Percentiles rank a stretch among this genome's conserved stretches.
Conservation (phyloP, 2,888 invertebrate genomes). For the Hofmannophila pseudospretella region DNA sequence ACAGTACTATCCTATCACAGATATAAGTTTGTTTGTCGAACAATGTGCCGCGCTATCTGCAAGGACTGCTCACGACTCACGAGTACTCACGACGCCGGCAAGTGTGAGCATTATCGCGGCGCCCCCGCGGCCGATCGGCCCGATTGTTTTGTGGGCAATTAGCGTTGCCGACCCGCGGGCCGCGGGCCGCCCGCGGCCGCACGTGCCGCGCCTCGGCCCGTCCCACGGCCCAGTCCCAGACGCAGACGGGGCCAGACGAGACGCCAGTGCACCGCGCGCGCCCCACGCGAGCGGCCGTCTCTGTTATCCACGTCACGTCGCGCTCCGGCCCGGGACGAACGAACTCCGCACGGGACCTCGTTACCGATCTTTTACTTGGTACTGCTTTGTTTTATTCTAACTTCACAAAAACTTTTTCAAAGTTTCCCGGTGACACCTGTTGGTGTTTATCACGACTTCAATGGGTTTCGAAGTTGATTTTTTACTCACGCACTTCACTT, state of each 20-base stretch:
- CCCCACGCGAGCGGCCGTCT: slow-evolving; percentile 63
- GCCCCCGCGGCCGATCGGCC: slow-evolving; percentile 44
- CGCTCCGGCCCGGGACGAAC: slow-evolving; percentile 16
- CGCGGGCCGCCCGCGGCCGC: slow-evolving; percentile 40
- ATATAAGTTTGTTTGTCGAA: too few species aligned
- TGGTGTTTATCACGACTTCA: slow-evolving; percentile 9
- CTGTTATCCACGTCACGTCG: slow-evolving; percentile 20
- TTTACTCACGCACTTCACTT: not conserved
- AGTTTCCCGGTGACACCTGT: slow-evolving; percentile 19
- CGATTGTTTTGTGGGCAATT: slow-evolving; percentile 76
- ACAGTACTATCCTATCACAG: too few species aligned
- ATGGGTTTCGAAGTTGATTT: not conserved
- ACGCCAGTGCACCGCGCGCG: slow-evolving; percentile 67
- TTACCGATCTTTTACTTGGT: slow-evolving; percentile 25
- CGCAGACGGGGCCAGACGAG: not conserved
- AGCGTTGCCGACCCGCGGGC: too few species aligned
- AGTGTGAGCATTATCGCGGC: slow-evolving; percentile 43
- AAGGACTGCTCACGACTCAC: too few species aligned
- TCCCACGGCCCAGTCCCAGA: slow-evolving; percentile 15
- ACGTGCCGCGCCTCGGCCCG: slow-evolving; percentile 40
- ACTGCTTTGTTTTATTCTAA: slow-evolving; percentile 25
- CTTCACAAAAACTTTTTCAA: slow-evolving; percentile 21
- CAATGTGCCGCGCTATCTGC: not conserved
- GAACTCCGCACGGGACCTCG: slow-evolving; percentile 32
- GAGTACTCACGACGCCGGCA: too few species aligned